Evolutionary conservation across 37 sponge, comb jelly and placozoan genomes (phyloP).

Genomic region (Dysidea cf. avara): DNA sequence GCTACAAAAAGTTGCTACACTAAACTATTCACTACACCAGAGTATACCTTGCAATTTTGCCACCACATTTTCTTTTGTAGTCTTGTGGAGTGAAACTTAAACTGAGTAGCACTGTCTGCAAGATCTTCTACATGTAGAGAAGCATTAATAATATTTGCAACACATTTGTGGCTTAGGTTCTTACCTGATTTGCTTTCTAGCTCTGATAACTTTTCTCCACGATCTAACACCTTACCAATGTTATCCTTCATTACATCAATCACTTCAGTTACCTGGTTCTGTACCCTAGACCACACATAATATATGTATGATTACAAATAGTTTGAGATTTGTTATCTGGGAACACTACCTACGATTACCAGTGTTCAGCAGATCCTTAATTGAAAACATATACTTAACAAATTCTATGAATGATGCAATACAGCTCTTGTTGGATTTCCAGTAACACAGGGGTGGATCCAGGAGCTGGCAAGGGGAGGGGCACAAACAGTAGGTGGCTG

Average conservation of each 20-base stretch:
- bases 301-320: too few species aligned
- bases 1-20: conserved; percentile 1
- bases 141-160: neutral
- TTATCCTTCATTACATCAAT: conserved; percentile 74
- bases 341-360: too few species aligned
- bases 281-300: too few species aligned
- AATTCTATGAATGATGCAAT: too few species aligned
- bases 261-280: conserved; percentile 65
- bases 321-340: too few species aligned
- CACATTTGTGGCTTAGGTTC: neutral
- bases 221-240: conserved; percentile 62
- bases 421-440: too few species aligned
- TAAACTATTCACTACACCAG: neutral
- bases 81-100: conserved; percentile 48
- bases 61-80: conserved; percentile 65
- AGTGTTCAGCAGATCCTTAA: too few species aligned
- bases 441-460: too few species aligned
- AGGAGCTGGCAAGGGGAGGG: too few species aligned
- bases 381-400: too few species aligned
- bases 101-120: conserved; percentile 64
- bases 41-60: conserved; percentile 58
- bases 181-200: conserved; percentile 76
- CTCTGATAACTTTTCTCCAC: conserved; percentile 68
- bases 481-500: too few species aligned
- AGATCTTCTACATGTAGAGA: conserved; percentile 36